A percentile compares a stretch with the other conserved stretches of the same genome.
Evolutionary conservation across 2,888 invertebrate genomes (phyloP).

Genomic region (Hirtodrosophila confusa): DNA sequence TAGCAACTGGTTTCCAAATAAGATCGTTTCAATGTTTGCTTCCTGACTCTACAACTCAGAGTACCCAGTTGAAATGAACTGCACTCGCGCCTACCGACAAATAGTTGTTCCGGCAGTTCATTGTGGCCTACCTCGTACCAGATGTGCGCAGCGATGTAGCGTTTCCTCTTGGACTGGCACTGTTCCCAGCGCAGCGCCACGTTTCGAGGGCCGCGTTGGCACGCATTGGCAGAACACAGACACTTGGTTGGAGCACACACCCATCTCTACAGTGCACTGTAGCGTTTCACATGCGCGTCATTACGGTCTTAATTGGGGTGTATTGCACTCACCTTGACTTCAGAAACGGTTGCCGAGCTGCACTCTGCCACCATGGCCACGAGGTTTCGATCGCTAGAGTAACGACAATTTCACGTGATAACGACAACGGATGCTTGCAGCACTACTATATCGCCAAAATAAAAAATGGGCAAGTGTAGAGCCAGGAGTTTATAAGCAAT

Average conservation of each 20-base stretch:
- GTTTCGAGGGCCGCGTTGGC: slow-evolving; percentile 94
- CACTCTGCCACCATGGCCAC: slow-evolving; percentile 77
- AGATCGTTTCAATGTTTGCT: too few relatives aligned
- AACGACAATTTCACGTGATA: slow-evolving; percentile 10
- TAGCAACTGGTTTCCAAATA: too few relatives aligned
- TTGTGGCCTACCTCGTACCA: slow-evolving; percentile 98
- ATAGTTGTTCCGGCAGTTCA: slow-evolving; percentile 97
- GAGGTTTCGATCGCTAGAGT: slow-evolving; percentile 22
- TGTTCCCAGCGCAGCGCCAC: slow-evolving; percentile 94
- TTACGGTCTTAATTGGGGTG: slow-evolving; percentile 43
- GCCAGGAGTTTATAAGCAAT: too few relatives aligned
- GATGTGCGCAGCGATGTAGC: slow-evolving; percentile 93
- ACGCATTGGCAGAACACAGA: slow-evolving; percentile 94
- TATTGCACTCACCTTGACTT: slow-evolving; percentile 71
- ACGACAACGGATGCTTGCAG: slow-evolving; percentile 13
- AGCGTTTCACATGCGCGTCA: slow-evolving; percentile 19
- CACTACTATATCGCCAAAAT: slow-evolving; percentile 28
- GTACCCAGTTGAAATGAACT: too few relatives aligned
- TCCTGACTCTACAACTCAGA: too few relatives aligned
- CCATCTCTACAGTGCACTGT: slow-evolving; percentile 83
- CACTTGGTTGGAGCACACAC: slow-evolving; percentile 97
- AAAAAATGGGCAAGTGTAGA: not conserved
- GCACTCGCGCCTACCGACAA: slow-evolving; percentile 93
- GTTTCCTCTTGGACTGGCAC: slow-evolving; percentile 89
- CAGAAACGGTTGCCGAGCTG: slow-evolving; percentile 67